Evolutionary conservation across 2,888 invertebrate species (phyloP).

Genomic region (Luperina testacea): DNA sequence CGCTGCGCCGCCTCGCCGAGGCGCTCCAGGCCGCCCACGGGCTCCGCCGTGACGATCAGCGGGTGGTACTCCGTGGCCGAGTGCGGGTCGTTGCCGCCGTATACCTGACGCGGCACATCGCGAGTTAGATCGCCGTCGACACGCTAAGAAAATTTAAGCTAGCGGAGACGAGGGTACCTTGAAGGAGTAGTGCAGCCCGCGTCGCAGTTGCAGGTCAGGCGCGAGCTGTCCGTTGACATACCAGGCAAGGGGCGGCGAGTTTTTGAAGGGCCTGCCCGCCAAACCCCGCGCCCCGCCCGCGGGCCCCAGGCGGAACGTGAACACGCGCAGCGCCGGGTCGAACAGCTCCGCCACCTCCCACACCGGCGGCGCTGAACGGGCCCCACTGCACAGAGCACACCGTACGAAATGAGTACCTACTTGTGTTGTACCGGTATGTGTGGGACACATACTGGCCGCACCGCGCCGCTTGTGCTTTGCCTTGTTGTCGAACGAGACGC

Average conservation of each 20-base stretch:
- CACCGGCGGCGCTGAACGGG: slow-evolving; percentile 69
- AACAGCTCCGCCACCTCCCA: slow-evolving; percentile 92
- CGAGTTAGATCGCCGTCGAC: background rate
- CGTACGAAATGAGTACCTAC: background rate
- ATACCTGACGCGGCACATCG: slow-evolving; percentile 79
- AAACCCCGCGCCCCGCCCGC: slow-evolving; percentile 95
- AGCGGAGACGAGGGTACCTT: slow-evolving; percentile 83
- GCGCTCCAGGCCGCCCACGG: slow-evolving; percentile 96
- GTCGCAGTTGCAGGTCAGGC: slow-evolving; percentile 96
- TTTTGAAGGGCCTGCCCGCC: slow-evolving; percentile 87
- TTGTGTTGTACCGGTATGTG: background rate
- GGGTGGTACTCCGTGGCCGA: slow-evolving; percentile 96
- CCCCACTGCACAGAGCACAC: slow-evolving; percentile 57
- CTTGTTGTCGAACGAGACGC: no score
- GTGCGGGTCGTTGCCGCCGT: slow-evolving; percentile 97
- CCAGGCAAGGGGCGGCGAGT: slow-evolving; percentile 94
- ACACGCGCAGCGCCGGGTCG: slow-evolving; percentile 93
- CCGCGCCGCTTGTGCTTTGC: background rate
- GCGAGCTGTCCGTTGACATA: slow-evolving; percentile 97
- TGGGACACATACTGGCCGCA: background rate
- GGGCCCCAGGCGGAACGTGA: slow-evolving; percentile 95
- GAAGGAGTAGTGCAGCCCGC: slow-evolving; percentile 96
- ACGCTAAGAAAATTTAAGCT: background rate
- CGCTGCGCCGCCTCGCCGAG: slow-evolving; percentile 86
- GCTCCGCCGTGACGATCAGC: slow-evolving; percentile 95